Base-by-base conservation (phyloP, 2,113 vertebrate genomes). In the Pteruthius melanotis region DNA sequence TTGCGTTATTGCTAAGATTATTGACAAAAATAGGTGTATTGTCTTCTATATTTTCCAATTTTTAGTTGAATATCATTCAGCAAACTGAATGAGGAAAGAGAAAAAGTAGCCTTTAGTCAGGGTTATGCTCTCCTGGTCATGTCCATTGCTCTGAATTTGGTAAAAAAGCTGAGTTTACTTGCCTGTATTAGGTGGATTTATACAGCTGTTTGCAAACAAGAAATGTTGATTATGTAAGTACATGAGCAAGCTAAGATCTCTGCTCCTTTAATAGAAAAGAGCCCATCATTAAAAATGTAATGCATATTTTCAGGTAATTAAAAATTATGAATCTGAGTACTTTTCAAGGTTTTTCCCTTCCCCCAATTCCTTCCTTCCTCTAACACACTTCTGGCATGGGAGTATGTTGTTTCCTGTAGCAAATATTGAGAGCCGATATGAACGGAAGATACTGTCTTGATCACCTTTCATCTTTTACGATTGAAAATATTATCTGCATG, bases 401-500 rank as follows among this genome's bases (percentile, higher is more conserved):
- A 75, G 15, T 94, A 15, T 88, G 85, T 88, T 91, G 71, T 83
- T 96, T 96, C 92, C 93, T 95, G 71, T 93, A 57, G 85, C 93
- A 94, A 95, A 93, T 95, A 96, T 60, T 89, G 90, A 93, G 40
- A 42, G 37, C 39, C 75, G 69, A 74, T 93, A 78, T 22, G 33
- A 90, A 39, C 47, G 57, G 68, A 86, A 92, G 79, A 91, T 90
- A 86, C 0, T 77, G 42, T 61, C 49, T 90, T 92, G 56, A 83
- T 92, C 31, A 72, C 22, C 31, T 78, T 93, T 89, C 39, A 61
- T 83, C 37, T 81, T 93, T 78, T 49, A 30, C 53, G 26, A 68
- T 19, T 52, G 59, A 84, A 90, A 86, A 52, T 50, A 10, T 86
- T 75, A 75, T 75, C 39, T 83, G 35, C 16, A 23, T 76, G 6